Evolutionary conservation across 2,113 vertebrate species (phyloP), one percentile per base, ranked within the genome.

Genomic region (Bathybates hornii): DNA sequence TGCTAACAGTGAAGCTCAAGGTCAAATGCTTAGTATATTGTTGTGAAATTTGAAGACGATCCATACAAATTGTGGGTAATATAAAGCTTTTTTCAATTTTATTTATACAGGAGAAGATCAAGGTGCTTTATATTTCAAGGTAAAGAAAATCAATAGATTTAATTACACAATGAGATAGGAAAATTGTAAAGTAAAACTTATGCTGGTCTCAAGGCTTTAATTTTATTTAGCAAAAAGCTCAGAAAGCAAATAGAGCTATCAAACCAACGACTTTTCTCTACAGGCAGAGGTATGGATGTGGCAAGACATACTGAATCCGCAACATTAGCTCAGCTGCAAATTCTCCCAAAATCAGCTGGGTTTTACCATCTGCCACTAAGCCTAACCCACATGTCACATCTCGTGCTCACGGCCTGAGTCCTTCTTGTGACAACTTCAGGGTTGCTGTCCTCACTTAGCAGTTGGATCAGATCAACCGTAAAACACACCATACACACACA

Each of bases 361-460:
- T 73, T 83, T 89, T 63, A 83, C 82, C 89, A 88, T 93, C 89
- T 94, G 85, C 83, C 68, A 76, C 83, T 43, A 61, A 88, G 57
- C 32, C 66, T 73, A 71, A 81, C 76, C 87, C 76, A 84, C 85
- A 84, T 88, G 90, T 88, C 91, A 86, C 86, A 91, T 85, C 76
- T 89, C 81, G 63, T 81, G 83, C 56, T 83, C 41, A n/a, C 1
- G 4, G 66, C 56, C 73, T 34, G 80, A 87, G 59, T 61, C 78
- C 84, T 56, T 43, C 68, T 32, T 73, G 29, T 87, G 88, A 93
- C 87, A 84, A 76, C 82, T 83, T 87, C 83, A 86, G 91, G 84
- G 85, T 83, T 84, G 66, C 85, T 86, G 80, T 87, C 82, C 82
- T 78, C 29, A 79, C 87, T 87, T 80, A 87, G 82, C 76, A 81